Base-by-base conservation (phyloP, 2,797 vertebrate species). In the Scomberomorus guttatus region DNA sequence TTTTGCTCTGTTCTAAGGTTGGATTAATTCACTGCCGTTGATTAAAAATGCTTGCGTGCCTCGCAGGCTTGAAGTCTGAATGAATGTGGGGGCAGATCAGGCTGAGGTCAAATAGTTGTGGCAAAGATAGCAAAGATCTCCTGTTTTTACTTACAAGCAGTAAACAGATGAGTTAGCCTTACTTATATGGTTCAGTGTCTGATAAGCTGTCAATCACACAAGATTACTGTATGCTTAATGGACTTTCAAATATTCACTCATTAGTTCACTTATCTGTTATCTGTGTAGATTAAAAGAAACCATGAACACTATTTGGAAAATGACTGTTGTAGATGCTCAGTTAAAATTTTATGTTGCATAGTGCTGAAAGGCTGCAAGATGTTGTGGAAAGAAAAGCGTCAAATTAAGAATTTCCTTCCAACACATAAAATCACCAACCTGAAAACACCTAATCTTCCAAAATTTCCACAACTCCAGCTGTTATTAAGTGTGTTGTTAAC, bases 21-120 rank as follows among this genome's bases (percentile, higher is more conserved):
- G 89, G 86, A 94, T 94, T 92, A 89, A 92, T 93, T 89, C 84
- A 72, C 25, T 70, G 75, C 78, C 27, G 77, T 87, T 92, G 85
- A 94, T 94, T 88, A 89, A 89, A 90, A 89, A 84, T 72, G 88
- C 84, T 82, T 66, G 75, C 69, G 42, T 84, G 89, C 73, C 84
- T 83, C 54, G 29, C 65, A 78, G 69, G 75, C 55, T 69, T 75
- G 64, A 79, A 62, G 83, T 87, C 81, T 80, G 72, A 81, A 77
- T 71, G 81, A 86, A 48, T 44, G 73, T 5, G 60, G 75, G 68
- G 58, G 82, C 65, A 82, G 73, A 85, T 75, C 37, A 56, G 71
- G 79, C 82, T 7, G 24, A 54, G 80, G 84, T 80, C 83, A 77
- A 66, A 69, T 5, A 63, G 55, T 77, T 46, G 1, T 15, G 25